Percentiles rank a stretch among this genome's conserved stretches.
phyloP scores from a whole-genome alignment of 1,140 invertebrate species.

The Acromyrmex heyeri region DNA sequence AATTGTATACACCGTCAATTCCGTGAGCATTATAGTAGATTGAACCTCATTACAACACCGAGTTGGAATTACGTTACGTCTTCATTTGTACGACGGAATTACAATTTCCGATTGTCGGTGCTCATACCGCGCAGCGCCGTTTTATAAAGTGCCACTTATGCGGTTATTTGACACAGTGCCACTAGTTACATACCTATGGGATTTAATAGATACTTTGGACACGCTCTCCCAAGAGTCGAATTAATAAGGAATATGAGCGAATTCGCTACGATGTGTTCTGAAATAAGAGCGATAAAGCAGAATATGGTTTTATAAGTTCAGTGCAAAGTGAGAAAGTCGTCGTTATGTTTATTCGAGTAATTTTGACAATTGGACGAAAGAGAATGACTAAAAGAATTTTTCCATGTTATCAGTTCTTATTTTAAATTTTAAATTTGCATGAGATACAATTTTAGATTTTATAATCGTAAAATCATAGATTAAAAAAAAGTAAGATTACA shows the following conservation, averaged over 20 bases:
- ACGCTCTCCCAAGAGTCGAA: background rate
- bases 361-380: background rate
- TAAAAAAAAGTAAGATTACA: background rate
- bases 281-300: constrained; percentile 9
- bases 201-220: constrained; percentile 46
- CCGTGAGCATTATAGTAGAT: background rate
- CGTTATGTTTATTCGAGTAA: constrained; percentile 12
- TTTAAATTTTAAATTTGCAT: background rate
- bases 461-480: background rate
- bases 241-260: constrained; percentile 26
- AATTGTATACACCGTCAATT: constrained; percentile 20
- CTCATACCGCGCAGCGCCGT: background rate
- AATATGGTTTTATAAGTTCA: background rate
- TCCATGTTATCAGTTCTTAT: background rate
- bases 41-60: background rate
- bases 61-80: background rate
- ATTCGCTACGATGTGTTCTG: background rate
- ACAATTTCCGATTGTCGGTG: constrained; percentile 9
- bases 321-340: background rate
- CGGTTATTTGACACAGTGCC: constrained; percentile 6
- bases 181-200: background rate
- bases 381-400: background rate
- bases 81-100: constrained; percentile 1
- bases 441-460: constrained; percentile 1
- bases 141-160: constrained; percentile 37